phyloP scores from a whole-genome alignment of 1,140 invertebrate genomes.

The Hermetia illucens region DNA sequence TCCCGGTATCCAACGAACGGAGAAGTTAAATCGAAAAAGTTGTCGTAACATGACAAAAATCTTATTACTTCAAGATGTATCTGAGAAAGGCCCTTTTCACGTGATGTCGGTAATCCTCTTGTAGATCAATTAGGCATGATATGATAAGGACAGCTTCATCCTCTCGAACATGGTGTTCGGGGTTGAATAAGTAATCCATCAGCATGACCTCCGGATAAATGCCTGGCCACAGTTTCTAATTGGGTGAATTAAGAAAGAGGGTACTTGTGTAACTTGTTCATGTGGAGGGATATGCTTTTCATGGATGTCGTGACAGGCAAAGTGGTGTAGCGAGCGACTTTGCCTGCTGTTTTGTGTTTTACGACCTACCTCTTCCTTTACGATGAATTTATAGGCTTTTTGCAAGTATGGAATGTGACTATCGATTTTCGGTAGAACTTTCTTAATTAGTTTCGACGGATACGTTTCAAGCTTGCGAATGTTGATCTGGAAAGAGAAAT shows the following conservation, averaged over 20 bases:
- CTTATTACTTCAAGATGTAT: conserved; percentile 18
- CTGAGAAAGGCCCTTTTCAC: conserved; percentile 25
- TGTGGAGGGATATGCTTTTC: too few relatives aligned
- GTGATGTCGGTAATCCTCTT: conserved; percentile 27
- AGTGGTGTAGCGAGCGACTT: too few relatives aligned
- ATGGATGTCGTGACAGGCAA: too few relatives aligned
- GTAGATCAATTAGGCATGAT: conserved; percentile 27
- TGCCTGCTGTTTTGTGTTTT: not conserved
- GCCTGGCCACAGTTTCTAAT: conserved; percentile 11
- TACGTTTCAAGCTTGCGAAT: conserved; percentile 20
- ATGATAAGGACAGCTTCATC: conserved; percentile 21
- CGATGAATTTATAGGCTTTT: conserved; percentile 20
- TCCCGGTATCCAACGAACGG: too few relatives aligned
- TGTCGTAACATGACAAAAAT: not conserved
- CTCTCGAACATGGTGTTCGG: conserved; percentile 13
- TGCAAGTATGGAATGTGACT: conserved; percentile 9
- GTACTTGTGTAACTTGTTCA: too few relatives aligned
- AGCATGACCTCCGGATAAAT: conserved; percentile 26
- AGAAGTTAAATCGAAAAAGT: too few relatives aligned
- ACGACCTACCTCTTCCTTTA: conserved; percentile 18
- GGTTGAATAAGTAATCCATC: conserved; percentile 28
- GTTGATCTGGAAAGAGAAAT: conserved; percentile 14
- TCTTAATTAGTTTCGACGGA: conserved; percentile 24
- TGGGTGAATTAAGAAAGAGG: too few relatives aligned
- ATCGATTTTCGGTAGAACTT: conserved; percentile 17